Evolutionary conservation across 2,797 vertebrate genomes (phyloP).

Genomic region (Acrossocheilus wenchowensis): DNA sequence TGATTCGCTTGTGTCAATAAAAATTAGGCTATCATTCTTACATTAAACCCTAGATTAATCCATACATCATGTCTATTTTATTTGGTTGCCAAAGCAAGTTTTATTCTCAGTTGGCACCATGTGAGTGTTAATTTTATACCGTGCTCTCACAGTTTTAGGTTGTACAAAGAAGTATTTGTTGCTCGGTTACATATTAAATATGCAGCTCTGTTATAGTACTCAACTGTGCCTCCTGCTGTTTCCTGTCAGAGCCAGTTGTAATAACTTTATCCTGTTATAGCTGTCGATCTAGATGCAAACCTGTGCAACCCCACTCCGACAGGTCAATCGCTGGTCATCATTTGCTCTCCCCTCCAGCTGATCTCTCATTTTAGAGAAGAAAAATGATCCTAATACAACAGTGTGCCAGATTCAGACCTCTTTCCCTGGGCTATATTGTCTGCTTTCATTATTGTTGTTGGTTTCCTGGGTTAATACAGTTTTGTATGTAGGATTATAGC

Average conservation of each 20-base stretch:
- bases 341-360: background rate
- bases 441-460: conserved; percentile 1
- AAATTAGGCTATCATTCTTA: background rate
- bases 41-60: background rate
- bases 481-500: conserved; percentile 22
- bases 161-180: conserved; percentile 5
- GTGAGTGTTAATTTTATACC: background rate
- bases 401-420: background rate
- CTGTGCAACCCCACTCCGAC: background rate
- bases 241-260: background rate
- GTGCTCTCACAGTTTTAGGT: background rate
- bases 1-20: background rate
- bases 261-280: conserved; percentile 23
- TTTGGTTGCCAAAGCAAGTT: background rate
- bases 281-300: conserved; percentile 28
- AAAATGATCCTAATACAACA: conserved; percentile 15
- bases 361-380: background rate
- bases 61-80: background rate
- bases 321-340: background rate
- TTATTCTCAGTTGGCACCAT: background rate
- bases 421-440: background rate
- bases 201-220: background rate
- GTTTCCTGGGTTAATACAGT: conserved; percentile 17
- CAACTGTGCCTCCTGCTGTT: conserved; percentile 60
- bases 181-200: background rate